phyloP scores from a whole-genome alignment of 2,888 invertebrate species.

The Lumbricus terrestris region DNA sequence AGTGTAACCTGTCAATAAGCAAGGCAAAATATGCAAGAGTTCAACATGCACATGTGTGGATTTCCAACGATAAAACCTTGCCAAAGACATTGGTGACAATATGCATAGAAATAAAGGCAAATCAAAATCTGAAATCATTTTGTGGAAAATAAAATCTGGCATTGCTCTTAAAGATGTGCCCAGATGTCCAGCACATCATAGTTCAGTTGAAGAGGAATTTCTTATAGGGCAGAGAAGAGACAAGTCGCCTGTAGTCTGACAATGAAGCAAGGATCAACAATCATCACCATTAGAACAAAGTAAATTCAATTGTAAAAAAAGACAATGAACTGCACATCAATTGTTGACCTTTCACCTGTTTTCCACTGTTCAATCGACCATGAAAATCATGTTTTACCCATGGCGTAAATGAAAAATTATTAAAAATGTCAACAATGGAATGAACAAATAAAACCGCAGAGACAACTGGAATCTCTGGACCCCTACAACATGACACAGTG shows the following conservation, averaged over 20 bases:
- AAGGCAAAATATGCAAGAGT: background rate
- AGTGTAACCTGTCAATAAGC: background rate
- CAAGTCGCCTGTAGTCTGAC: background rate
- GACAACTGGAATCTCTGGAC: too few species aligned
- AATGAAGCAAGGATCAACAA: background rate
- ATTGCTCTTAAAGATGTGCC: background rate
- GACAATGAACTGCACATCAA: background rate
- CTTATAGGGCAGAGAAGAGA: background rate
- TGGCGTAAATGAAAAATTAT: background rate
- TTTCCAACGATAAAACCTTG: background rate
- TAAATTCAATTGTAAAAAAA: background rate
- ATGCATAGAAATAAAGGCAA: background rate
- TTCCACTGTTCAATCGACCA: background rate
- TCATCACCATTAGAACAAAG: background rate
- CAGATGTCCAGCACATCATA: background rate
- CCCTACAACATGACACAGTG: too few species aligned
- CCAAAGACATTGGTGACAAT: background rate
- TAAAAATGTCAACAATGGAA: background rate
- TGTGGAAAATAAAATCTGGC: background rate
- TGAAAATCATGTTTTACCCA: background rate
- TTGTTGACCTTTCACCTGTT: background rate
- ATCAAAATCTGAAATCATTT: background rate
- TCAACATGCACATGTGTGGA: background rate
- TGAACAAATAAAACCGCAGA: too few species aligned
- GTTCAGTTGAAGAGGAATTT: background rate